These are phyloP conservation scores for Chitala chitala DNA, from an alignment of 2,113 vertebrate species.

Conservation along the genomic window DNA sequence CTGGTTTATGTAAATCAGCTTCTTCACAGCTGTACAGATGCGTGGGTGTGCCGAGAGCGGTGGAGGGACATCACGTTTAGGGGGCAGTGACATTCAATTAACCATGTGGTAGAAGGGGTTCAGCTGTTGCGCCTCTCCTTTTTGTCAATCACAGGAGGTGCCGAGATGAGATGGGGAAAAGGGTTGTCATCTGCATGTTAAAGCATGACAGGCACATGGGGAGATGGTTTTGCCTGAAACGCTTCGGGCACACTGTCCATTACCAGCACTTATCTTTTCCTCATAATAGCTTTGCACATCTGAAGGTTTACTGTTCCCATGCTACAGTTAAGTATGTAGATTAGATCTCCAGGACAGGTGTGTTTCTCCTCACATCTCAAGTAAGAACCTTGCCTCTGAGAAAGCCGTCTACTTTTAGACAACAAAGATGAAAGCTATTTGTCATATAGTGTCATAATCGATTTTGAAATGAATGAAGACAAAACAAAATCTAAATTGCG, in stretches of 20 bases:
- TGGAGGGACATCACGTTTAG: neutral
- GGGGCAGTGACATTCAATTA: conserved; percentile 24
- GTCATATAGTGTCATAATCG: too few relatives aligned
- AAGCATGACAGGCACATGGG: neutral
- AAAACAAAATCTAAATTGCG: neutral
- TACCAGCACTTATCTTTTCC: neutral
- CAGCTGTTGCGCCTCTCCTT: neutral
- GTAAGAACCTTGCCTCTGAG: neutral
- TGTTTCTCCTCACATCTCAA: neutral
- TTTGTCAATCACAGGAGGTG: conserved; percentile 2
- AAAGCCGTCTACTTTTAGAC: neutral
- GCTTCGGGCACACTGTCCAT: neutral
- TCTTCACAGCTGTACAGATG: neutral
- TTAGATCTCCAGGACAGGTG: neutral
- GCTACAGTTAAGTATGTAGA: neutral
- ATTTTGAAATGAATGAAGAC: too few relatives aligned
- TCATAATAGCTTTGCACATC: neutral
- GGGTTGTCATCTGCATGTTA: neutral
- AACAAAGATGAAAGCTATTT: too few relatives aligned
- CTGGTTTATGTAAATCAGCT: conserved; percentile 10
- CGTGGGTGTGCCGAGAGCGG: neutral
- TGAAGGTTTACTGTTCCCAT: too few relatives aligned
- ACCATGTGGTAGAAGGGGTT: neutral
- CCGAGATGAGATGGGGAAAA: neutral
- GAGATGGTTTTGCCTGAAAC: neutral